These are phyloP conservation scores for Synergus japonicus DNA, from an alignment of 2,888 invertebrate genomes.

Conservation along the genomic window DNA sequence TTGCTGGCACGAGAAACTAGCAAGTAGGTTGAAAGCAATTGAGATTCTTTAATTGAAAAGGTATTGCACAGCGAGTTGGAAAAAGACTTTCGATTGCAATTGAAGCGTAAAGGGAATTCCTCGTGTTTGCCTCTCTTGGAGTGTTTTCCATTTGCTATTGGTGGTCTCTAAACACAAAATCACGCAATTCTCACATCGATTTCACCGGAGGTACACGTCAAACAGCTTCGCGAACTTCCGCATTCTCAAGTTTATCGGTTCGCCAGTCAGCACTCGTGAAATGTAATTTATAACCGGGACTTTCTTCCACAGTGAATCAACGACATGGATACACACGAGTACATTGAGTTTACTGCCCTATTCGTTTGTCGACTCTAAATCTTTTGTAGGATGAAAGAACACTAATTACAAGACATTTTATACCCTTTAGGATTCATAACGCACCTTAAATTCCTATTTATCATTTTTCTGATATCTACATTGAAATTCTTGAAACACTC, in stretches of 20 bases:
- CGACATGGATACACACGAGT: conserved; percentile 31
- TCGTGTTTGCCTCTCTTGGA: conserved; percentile 15
- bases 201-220: conserved; percentile 60
- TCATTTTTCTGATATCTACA: conserved; percentile 2
- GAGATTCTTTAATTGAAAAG: conserved; percentile 6
- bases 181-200: conserved; percentile 65
- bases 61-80: conserved; percentile 37
- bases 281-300: conserved; percentile 61
- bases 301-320: conserved; percentile 38
- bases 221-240: conserved; percentile 59
- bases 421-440: conserved; percentile 12
- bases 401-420: conserved; percentile 24
- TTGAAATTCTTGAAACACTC: background rate
- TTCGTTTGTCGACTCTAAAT: conserved; percentile 33
- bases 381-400: conserved; percentile 27
- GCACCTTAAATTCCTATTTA: background rate
- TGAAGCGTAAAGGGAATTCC: conserved; percentile 29
- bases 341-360: conserved; percentile 37
- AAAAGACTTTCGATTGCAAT: conserved; percentile 40
- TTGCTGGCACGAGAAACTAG: background rate
- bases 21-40: background rate
- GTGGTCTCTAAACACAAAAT: conserved; percentile 60
- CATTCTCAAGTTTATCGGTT: conserved; percentile 62
- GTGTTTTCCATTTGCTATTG: conserved; percentile 29
- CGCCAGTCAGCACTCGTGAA: conserved; percentile 60